Percentiles rank a stretch among this genome's conserved stretches.
Evolutionary conservation across 2,888 invertebrate genomes (phyloP).

Genomic region (Zhuqinia jingwanae): DNA sequence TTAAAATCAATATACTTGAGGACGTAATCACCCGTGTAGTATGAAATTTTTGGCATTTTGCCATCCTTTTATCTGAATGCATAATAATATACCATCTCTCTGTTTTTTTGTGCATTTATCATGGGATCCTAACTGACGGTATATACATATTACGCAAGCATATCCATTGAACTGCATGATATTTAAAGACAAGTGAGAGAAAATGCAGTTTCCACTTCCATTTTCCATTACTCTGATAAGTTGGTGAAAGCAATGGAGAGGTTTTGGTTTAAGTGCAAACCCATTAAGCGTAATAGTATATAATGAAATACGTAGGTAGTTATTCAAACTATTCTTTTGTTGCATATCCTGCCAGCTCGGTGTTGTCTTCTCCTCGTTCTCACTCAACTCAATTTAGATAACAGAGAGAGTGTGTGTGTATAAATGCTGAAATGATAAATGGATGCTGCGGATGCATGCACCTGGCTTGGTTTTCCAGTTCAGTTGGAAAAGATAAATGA

Average conservation of each 20-base stretch:
- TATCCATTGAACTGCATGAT: too few relatives aligned
- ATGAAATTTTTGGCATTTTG: too few relatives aligned
- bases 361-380: background rate
- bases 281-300: background rate
- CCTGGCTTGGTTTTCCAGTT: background rate
- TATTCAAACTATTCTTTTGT: background rate
- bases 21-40: too few relatives aligned
- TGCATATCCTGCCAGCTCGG: background rate
- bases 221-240: background rate
- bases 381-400: conserved; percentile 12
- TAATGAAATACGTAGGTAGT: background rate
- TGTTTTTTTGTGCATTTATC: too few relatives aligned
- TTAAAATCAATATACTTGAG: too few relatives aligned
- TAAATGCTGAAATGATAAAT: too few relatives aligned
- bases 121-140: too few relatives aligned
- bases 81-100: too few relatives aligned
- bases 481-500: conserved; percentile 11
- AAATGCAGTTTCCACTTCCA: conserved; percentile 9
- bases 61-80: too few relatives aligned
- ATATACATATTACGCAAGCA: too few relatives aligned
- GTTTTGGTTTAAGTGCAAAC: background rate
- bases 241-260: background rate
- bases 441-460: background rate
- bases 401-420: background rate
- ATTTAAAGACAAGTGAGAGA: too few relatives aligned